Percentiles rank a stretch among this genome's conserved stretches.
phyloP scores from a whole-genome alignment of 1,140 invertebrate species.

The Calosoma granatense region DNA sequence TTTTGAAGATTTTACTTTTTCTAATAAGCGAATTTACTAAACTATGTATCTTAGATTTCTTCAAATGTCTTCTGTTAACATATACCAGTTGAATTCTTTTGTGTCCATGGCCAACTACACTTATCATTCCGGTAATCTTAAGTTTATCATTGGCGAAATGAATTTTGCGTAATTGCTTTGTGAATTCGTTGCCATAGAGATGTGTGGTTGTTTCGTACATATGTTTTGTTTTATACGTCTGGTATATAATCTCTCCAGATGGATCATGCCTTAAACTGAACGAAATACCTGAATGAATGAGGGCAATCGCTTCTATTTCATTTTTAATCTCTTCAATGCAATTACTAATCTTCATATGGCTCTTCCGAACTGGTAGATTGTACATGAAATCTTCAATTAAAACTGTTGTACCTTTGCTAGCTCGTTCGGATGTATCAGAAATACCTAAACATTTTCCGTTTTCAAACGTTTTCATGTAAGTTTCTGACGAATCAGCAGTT shows the following conservation, averaged over 20 bases:
- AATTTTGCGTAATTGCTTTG: constrained; percentile 37
- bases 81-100: constrained; percentile 49
- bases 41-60: constrained; percentile 42
- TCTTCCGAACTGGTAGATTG: constrained; percentile 49
- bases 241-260: constrained; percentile 42
- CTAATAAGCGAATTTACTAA: constrained; percentile 37
- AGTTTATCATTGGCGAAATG: constrained; percentile 39
- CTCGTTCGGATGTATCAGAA: constrained; percentile 29
- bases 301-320: constrained; percentile 43
- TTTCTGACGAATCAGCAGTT: constrained; percentile 30
- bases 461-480: constrained; percentile 33
- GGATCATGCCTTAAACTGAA: constrained; percentile 51
- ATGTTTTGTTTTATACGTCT: constrained; percentile 42
- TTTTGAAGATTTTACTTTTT: constrained; percentile 21
- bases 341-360: constrained; percentile 37
- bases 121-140: constrained; percentile 43
- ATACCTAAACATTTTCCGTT: constrained; percentile 27
- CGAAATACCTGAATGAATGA: constrained; percentile 46
- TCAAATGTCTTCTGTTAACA: constrained; percentile 48
- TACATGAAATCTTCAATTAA: constrained; percentile 50
- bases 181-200: constrained; percentile 39
- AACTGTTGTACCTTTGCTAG: constrained; percentile 52
- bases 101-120: constrained; percentile 33
- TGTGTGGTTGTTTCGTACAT: constrained; percentile 39
- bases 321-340: constrained; percentile 47